Percentiles rank a stretch among this genome's conserved stretches.
Evolutionary conservation across 2,797 vertebrate genomes (phyloP).

Genomic region (Todus mexicanus): DNA sequence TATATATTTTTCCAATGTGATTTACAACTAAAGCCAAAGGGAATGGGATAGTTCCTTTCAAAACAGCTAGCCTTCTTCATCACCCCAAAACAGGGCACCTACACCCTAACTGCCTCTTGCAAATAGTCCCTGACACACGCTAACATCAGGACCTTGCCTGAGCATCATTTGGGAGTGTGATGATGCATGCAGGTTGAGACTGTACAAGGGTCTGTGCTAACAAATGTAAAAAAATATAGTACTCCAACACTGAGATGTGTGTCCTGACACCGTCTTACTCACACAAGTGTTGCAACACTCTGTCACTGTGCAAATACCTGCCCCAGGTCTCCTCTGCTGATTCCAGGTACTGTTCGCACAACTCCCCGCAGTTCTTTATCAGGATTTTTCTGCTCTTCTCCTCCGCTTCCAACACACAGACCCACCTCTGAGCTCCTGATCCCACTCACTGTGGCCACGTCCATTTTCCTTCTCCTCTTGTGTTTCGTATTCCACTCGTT

Average conservation of each 20-base stretch:
- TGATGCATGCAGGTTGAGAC: neutral
- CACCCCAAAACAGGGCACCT: neutral
- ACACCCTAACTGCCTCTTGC: neutral
- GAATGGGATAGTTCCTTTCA: neutral
- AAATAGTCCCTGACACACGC: neutral
- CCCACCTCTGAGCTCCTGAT: neutral
- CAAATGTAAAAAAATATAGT: neutral
- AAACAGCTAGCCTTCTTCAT: neutral
- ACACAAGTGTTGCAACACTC: neutral
- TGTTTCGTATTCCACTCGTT: neutral
- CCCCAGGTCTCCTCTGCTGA: neutral
- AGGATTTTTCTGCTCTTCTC: neutral
- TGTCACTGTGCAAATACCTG: neutral
- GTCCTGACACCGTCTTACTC: neutral
- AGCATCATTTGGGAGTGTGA: neutral
- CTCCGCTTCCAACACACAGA: neutral
- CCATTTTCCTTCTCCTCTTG: neutral
- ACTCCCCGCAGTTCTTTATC: neutral
- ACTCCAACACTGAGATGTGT: neutral
- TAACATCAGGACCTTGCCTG: neutral
- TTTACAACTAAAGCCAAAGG: neutral
- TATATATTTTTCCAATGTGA: neutral
- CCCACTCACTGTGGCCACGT: rapidly evolving
- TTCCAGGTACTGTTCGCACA: neutral
- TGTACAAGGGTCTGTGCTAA: neutral